Evolutionary conservation across 2,888 invertebrate genomes (phyloP).

Genomic region (Pristionchus japonicus): DNA sequence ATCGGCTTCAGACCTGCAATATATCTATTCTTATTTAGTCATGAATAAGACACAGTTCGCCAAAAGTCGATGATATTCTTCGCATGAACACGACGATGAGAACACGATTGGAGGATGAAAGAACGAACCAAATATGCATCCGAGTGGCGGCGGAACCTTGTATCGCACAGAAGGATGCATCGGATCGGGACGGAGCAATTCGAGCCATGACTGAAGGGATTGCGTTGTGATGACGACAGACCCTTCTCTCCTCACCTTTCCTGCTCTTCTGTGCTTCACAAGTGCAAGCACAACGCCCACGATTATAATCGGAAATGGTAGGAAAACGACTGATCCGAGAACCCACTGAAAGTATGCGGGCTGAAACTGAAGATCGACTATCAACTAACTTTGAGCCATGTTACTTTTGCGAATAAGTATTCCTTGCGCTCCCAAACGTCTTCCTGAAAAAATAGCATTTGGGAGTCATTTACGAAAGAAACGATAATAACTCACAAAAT

Average conservation of each 20-base stretch:
- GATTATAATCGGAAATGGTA: background rate
- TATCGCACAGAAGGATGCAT: background rate
- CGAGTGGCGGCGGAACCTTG: no score
- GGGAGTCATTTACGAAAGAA: no score
- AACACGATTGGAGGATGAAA: no score
- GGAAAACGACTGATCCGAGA: background rate
- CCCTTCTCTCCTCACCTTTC: background rate
- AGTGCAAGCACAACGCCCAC: background rate
- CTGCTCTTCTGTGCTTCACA: background rate
- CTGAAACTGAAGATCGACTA: background rate
- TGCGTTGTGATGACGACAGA: background rate
- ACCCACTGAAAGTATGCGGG: background rate
- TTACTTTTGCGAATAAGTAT: background rate
- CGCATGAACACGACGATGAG: no score
- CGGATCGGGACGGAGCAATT: background rate
- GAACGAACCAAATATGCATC: no score
- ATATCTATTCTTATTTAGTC: no score
- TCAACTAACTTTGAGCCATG: background rate
- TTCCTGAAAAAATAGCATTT: background rate
- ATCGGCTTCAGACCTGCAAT: background rate
- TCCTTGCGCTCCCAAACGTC: background rate
- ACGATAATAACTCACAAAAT: background rate
- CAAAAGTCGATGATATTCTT: no score
- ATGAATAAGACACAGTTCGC: no score
- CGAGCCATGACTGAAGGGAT: no score